These are phyloP conservation scores for Tenodera sinensis DNA, from an alignment of 2,888 invertebrate genomes.

Conservation along the genomic window DNA sequence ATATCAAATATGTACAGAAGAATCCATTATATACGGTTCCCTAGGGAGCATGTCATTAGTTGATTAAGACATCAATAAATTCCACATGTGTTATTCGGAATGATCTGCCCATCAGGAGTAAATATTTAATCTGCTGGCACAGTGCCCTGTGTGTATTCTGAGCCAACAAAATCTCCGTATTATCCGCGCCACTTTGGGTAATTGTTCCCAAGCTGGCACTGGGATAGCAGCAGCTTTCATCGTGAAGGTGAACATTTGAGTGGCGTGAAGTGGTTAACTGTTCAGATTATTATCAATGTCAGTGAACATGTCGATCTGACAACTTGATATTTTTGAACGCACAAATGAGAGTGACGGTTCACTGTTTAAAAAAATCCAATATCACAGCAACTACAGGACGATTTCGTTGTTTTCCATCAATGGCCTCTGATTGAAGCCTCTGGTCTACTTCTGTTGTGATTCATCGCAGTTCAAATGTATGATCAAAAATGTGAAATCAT, in stretches of 20 bases:
- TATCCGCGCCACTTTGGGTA: not conserved
- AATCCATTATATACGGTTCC: not conserved
- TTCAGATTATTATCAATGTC: no score
- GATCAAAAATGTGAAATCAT: no score
- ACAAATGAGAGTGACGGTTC: no score
- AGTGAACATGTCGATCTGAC: no score
- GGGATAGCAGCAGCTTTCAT: not conserved
- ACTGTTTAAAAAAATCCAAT: no score
- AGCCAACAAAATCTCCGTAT: not conserved
- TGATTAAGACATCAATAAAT: not conserved
- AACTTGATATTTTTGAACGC: no score
- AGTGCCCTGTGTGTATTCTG: not conserved
- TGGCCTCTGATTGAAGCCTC: no score
- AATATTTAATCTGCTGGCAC: not conserved
- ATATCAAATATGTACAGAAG: not conserved
- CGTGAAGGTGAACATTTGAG: not conserved
- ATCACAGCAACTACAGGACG: no score
- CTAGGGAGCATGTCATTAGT: not conserved
- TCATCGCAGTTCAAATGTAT: no score
- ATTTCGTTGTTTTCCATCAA: no score
- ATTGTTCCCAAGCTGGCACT: not conserved
- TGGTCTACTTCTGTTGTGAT: no score
- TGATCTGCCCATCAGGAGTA: not conserved
- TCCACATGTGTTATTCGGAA: not conserved
- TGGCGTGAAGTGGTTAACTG: no score